Conservation (phyloP, 1,140 invertebrate species). For the Hyposmocoma kahamanoa region DNA sequence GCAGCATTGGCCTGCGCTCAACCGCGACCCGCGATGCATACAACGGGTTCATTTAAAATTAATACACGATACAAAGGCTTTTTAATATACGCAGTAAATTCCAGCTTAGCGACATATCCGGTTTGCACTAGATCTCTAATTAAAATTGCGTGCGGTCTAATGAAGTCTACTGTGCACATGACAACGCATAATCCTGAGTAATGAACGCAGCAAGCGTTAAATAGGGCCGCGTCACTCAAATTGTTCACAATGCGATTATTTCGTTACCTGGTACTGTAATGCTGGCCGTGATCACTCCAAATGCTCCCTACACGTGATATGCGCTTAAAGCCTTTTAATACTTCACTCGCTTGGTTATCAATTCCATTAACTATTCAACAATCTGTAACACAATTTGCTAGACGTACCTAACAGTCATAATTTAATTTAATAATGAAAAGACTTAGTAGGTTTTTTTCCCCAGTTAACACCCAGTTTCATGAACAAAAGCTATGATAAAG, state of each 20-base stretch:
- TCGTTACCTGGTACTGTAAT: constrained; percentile 50
- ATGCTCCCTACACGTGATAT: too few species aligned
- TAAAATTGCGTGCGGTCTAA: constrained; percentile 58
- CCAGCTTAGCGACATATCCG: constrained; percentile 13
- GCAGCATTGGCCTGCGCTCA: constrained; percentile 20
- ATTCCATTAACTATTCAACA: too few species aligned
- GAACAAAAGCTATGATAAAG: too few species aligned
- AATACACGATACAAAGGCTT: not conserved
- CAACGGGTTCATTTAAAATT: not conserved
- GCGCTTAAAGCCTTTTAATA: too few species aligned
- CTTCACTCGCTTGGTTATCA: too few species aligned
- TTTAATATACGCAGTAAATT: constrained; percentile 12
- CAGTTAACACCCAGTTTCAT: too few species aligned
- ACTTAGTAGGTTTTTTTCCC: too few species aligned
- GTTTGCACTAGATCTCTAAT: constrained; percentile 38
- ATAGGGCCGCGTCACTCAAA: constrained; percentile 59
- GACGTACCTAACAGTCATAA: too few species aligned
- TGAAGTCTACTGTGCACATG: constrained; percentile 53
- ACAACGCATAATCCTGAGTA: constrained; percentile 64
- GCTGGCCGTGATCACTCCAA: too few species aligned
- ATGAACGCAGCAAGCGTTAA: constrained; percentile 62
- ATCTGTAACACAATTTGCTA: too few species aligned
- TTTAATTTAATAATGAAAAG: too few species aligned
- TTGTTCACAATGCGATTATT: constrained; percentile 65
- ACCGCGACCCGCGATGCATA: not conserved